phyloP scores from a whole-genome alignment of 2,113 vertebrate species.

The Nerophis lumbriciformis region DNA sequence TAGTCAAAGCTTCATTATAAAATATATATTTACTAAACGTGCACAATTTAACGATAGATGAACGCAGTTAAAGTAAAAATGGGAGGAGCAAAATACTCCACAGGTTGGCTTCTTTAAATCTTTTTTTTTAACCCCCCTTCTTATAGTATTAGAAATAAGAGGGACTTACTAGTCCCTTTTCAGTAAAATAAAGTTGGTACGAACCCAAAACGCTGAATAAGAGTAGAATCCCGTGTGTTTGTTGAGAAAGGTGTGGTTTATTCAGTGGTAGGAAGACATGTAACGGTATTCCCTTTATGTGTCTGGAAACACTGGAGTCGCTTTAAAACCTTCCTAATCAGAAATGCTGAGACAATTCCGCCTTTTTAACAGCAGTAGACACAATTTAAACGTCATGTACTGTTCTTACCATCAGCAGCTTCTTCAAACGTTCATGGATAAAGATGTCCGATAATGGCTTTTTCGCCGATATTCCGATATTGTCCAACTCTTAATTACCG shows the following conservation, averaged over 20 bases:
- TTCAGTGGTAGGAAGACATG: no score
- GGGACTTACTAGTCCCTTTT: not conserved
- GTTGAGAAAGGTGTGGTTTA: not conserved
- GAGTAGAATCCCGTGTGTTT: no score
- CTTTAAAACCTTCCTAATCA: not conserved
- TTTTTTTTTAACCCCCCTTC: not conserved
- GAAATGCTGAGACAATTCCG: no score
- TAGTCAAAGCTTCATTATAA: no score
- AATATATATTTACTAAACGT: no score
- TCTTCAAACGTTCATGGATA: no score
- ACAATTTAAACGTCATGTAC: not conserved
- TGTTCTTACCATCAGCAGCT: constrained; percentile 1
- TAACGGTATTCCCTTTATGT: not conserved
- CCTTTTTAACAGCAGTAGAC: constrained; percentile 6
- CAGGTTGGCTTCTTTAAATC: constrained; percentile 23
- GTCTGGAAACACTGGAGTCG: not conserved
- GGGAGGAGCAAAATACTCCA: constrained; percentile 16
- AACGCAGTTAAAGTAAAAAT: constrained; percentile 1
- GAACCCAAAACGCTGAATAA: not conserved
- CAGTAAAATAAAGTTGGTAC: not conserved
- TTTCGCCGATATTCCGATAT: no score
- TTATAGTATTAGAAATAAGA: not conserved
- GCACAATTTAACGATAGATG: not conserved
- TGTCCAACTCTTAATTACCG: no score
- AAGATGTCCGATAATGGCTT: no score